A percentile compares a stretch with the other conserved stretches of the same genome.
Conservation (phyloP, 2,888 invertebrate species). For the Unio pictorum region DNA sequence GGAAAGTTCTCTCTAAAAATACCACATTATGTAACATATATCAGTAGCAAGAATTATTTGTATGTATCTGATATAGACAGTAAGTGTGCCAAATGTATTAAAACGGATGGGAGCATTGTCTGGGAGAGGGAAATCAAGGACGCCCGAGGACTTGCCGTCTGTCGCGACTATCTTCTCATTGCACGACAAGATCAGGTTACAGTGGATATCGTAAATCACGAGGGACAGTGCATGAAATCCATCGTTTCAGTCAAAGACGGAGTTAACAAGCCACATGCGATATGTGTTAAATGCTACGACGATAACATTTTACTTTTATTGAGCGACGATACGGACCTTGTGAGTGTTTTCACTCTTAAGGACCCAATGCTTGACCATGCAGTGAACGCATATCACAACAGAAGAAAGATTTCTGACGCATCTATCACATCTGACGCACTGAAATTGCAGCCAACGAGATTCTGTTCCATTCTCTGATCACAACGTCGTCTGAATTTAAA, state of each 20-base stretch:
- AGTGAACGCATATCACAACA: constrained; percentile 3
- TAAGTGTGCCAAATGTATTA: constrained; percentile 16
- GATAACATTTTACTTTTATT: constrained; percentile 8
- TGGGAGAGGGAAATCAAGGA: constrained; percentile 25
- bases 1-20: not conserved
- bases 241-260: constrained; percentile 16
- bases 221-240: constrained; percentile 26
- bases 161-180: constrained; percentile 13
- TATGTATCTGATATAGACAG: constrained; percentile 14
- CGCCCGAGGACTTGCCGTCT: constrained; percentile 14
- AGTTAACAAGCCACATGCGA: constrained; percentile 9
- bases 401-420: too few relatives aligned
- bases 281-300: not conserved
- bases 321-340: constrained; percentile 14
- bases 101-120: constrained; percentile 9
- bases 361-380: constrained; percentile 22
- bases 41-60: constrained; percentile 2
- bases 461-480: too few relatives aligned
- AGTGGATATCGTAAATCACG: constrained; percentile 18
- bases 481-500: too few relatives aligned
- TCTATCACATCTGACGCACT: too few relatives aligned
- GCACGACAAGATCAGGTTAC: constrained; percentile 20
- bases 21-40: constrained; percentile 8
- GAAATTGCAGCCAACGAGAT: too few relatives aligned
- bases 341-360: constrained; percentile 13